Base-by-base conservation (phyloP, 1,140 invertebrate genomes). In the Meloidogyne exigua region DNA sequence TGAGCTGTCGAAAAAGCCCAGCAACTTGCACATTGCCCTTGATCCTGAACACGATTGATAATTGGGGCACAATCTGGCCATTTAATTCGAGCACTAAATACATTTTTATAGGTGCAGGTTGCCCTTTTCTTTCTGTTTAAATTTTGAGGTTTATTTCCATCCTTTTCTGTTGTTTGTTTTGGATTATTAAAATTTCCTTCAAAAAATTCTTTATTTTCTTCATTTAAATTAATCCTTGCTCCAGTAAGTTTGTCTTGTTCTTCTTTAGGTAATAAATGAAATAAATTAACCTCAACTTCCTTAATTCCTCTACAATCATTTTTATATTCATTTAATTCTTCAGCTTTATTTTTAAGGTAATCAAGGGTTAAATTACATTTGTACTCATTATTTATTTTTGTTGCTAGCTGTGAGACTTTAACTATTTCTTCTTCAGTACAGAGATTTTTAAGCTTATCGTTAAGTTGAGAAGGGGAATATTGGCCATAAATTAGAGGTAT, bases 1-100 rank as follows among this genome's bases (percentile, higher is more conserved):
- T 39, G 36, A n/a, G 68, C 25, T 23, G 68, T 71, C 9, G 68
- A 15, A 7, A 71, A 32, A n/a, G 68, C 68, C 68, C 68, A 71
- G 18, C 68, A 71, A 18, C 42, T 62, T 25, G 18, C 39, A 32
- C 68, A 71, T 10, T 21, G 25, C 0, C 68, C 68, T 18, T 71
- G 68, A 28, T 71, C 21, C 1, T 62, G 68, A 26, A 62, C 68
- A 7, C 18, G 36, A 39, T 62, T 62, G n/a, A 71, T 21, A 18
- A 44, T 28, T 28, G 36, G 25, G 18, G 68, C 68, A 18, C 68
- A 71, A 25, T 44, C 23, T 18, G 68, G 18, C 15, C 44, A 71
- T n/a, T 71, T 71, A 1, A 9, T 4, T 25, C 68, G 4, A n/a
- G 49, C n/a, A 57, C 49, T 57, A 57, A 57, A 4, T 1, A 57